Evolutionary conservation across 2,888 invertebrate species (phyloP).

Genomic region (Willowsia nigromaculata): DNA sequence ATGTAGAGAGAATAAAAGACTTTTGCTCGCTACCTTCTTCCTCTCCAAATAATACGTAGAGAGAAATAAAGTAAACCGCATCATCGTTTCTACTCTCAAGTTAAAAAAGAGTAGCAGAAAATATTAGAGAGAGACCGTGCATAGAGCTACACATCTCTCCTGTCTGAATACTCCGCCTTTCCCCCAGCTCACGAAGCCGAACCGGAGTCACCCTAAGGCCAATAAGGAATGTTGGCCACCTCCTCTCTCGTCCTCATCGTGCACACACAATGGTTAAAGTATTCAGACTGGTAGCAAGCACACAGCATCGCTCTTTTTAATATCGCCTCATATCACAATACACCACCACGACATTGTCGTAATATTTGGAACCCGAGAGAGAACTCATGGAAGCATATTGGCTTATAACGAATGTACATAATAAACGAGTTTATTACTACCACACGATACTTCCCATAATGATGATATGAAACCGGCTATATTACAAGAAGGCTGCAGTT

Average conservation of each 20-base stretch:
- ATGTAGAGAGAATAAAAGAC: too few species aligned
- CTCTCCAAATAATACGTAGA: background rate
- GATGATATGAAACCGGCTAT: background rate
- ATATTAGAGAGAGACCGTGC: background rate
- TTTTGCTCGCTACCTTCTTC: background rate
- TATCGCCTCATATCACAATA: background rate
- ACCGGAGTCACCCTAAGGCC: conserved; percentile 70
- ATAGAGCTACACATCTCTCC: conserved; percentile 7
- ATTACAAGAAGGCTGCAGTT: too few species aligned
- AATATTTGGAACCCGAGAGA: background rate
- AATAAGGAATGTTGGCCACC: conserved; percentile 73
- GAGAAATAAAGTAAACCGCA: background rate
- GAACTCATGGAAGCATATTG: conserved; percentile 50
- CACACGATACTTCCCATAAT: background rate
- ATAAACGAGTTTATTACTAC: conserved; percentile 27
- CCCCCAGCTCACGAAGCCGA: conserved; percentile 63
- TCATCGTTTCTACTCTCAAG: background rate
- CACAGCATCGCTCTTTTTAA: background rate
- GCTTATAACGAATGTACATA: conserved; percentile 59
- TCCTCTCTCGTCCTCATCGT: conserved; percentile 60
- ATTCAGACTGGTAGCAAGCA: background rate
- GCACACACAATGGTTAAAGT: background rate
- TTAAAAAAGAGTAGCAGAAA: background rate
- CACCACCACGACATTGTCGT: background rate
- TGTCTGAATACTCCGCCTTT: conserved; percentile 64